Evolutionary conservation across 1,140 invertebrate species (phyloP), one percentile per base, ranked within the genome.

Genomic region (Pseudomyrmex flavicornis): DNA sequence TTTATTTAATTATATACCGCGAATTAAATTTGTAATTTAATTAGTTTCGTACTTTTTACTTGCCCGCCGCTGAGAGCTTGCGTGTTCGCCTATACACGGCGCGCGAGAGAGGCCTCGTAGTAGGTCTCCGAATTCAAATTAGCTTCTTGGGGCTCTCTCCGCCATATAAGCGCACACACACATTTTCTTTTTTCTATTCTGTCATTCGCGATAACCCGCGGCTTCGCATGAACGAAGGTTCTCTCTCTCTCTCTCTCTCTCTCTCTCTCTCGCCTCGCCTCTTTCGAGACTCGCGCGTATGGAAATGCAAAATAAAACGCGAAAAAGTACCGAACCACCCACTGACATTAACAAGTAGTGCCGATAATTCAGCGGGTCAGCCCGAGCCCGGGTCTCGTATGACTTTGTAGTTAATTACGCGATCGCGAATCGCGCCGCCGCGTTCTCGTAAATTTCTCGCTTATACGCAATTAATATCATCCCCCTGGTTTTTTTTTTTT

Each of bases 11-110:
- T 88, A 85, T 80, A 85, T 84, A 63, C 61, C 84, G 84, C 72
- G 73, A 88, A 88, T 85, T 88, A 88, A 88, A 88, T 88, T 88
- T 88, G 77, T 88, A 88, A 88, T 88, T 88, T 88, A 88, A 88
- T 88, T 88, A 88, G 87, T 88, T 83, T 88, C 86, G 77, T 88
- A 88, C 83, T 88, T 88, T 88, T 88, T 85, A 66, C 86, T 76
- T 88, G 87, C 83, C 87, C 26, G 63, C 63, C 26, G 62, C 54
- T 59, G 54, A 75, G 26, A 85, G 87, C 66, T 88, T 88, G 87
- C 87, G 87, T 88, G 87, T 63, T 82, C 68, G 68, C 48, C 75
- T 61, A 85, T 88, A 88, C 87, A 85, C 77, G 73, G 46, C 2
- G 46, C 46, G 48, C 54, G 73, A 61, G 73, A 85, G 76, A 77